These are phyloP conservation scores for Bos indicus DNA, from an alignment of 2,113 vertebrate genomes.

Conservation along the genomic window DNA sequence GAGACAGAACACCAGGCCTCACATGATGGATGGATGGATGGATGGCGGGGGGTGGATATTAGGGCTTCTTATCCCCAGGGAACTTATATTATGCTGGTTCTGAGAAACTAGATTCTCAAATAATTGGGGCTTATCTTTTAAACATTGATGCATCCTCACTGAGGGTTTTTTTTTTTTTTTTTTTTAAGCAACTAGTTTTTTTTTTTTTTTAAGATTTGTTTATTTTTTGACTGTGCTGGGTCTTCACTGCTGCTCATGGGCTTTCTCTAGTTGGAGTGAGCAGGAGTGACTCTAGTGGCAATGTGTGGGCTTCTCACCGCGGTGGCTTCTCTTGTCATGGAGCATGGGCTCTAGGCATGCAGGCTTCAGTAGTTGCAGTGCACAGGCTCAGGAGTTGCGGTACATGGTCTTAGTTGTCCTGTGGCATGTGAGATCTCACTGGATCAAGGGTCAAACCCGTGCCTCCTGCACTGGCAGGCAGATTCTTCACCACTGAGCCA, in stretches of 20 bases:
- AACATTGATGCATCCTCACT: background rate
- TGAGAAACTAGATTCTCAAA: conserved; percentile 1
- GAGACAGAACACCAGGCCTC: background rate
- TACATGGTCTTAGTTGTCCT: background rate
- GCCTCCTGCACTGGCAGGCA: background rate
- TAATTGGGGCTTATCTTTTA: conserved; percentile 29
- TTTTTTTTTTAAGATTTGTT: background rate
- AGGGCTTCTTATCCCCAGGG: background rate
- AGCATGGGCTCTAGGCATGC: background rate
- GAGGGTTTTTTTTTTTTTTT: background rate
- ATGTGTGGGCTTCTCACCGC: background rate
- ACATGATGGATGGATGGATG: background rate
- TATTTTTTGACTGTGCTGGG: background rate
- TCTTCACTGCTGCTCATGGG: background rate
- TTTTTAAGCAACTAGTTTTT: background rate
- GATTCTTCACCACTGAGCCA: background rate
- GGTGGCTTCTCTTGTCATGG: background rate
- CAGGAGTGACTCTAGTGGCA: background rate
- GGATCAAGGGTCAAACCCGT: background rate
- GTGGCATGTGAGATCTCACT: background rate
- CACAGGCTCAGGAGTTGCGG: background rate
- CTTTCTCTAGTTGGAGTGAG: background rate
- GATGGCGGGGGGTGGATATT: too few relatives aligned
- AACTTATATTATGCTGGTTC: background rate
- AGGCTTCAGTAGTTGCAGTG: background rate